Percentiles rank a stretch among this genome's conserved stretches.
phyloP scores from a whole-genome alignment of 2,888 invertebrate species.

The Pollenia amentaria region DNA sequence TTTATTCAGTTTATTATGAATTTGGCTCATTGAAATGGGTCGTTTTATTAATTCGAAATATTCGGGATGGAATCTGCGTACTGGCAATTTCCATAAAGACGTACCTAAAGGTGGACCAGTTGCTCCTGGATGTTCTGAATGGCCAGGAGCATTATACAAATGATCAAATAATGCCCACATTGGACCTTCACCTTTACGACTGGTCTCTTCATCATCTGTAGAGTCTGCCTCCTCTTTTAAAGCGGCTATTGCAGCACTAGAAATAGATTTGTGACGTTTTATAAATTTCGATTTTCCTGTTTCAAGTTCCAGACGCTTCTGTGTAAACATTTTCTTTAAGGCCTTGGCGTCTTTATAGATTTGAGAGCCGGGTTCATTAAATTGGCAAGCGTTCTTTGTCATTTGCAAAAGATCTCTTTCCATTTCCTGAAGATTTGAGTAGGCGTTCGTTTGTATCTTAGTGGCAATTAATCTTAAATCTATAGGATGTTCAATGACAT shows the following conservation, averaged over 20 bases:
- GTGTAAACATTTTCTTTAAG: slow-evolving; percentile 90
- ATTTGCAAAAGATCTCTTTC: slow-evolving; percentile 95
- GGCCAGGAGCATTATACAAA: slow-evolving; percentile 88
- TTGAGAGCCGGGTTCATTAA: slow-evolving; percentile 98
- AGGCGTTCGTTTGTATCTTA: slow-evolving; percentile 94
- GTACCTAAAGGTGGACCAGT: slow-evolving; percentile 93
- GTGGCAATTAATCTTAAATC: slow-evolving; percentile 97
- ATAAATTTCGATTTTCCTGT: slow-evolving; percentile 87
- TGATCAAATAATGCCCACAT: slow-evolving; percentile 96
- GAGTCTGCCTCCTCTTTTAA: slow-evolving; percentile 88
- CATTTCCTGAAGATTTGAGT: slow-evolving; percentile 91
- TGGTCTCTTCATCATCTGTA: slow-evolving; percentile 87
- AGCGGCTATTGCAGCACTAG: slow-evolving; percentile 80
- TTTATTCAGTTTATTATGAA: slow-evolving; percentile 92
- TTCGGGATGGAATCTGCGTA: slow-evolving; percentile 96
- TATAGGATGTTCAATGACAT: slow-evolving; percentile 96
- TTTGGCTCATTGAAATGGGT: slow-evolving; percentile 97
- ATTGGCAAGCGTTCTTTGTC: slow-evolving; percentile 97
- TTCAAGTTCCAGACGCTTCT: slow-evolving; percentile 90
- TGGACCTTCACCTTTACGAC: slow-evolving; percentile 89
- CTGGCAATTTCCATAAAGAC: slow-evolving; percentile 97
- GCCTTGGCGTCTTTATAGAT: slow-evolving; percentile 98
- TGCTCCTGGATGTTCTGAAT: slow-evolving; percentile 85
- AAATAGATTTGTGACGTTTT: slow-evolving; percentile 77
- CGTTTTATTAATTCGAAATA: slow-evolving; percentile 98